Percentiles rank a stretch among this genome's conserved stretches.
Conservation (phyloP, 2,888 invertebrate species). For the Pterobdella sp. region DNA sequence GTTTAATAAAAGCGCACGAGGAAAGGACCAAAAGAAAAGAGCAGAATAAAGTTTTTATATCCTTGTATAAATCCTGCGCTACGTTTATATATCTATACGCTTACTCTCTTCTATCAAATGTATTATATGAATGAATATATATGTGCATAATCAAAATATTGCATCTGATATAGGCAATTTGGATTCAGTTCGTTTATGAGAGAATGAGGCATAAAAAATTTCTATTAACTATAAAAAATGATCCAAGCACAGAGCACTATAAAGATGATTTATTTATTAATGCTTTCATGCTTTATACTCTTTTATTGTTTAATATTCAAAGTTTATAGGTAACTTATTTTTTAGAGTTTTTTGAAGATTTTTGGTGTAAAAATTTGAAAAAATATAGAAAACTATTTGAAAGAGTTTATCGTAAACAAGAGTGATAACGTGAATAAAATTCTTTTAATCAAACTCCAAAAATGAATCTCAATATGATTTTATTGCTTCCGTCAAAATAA, state of each 20-base stretch:
- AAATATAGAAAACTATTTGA: neutral
- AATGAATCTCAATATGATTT: neutral
- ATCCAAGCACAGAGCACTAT: slow-evolving; percentile 14
- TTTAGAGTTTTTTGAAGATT: neutral
- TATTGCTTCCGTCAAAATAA: slow-evolving; percentile 1
- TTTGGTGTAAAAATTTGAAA: neutral
- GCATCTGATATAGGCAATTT: neutral
- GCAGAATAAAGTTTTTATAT: slow-evolving; percentile 8
- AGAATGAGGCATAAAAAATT: slow-evolving; percentile 9
- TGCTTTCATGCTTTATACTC: neutral
- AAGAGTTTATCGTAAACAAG: neutral
- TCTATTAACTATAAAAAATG: slow-evolving; percentile 15
- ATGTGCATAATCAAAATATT: neutral
- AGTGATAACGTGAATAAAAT: neutral
- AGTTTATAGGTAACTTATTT: neutral
- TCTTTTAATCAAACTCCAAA: too few species aligned
- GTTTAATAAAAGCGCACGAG: neutral
- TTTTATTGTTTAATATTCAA: slow-evolving; percentile 7
- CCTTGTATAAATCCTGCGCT: slow-evolving; percentile 2
- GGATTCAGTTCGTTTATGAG: slow-evolving; percentile 11
- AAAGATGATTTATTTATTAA: slow-evolving; percentile 9
- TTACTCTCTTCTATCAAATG: neutral
- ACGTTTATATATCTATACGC: neutral
- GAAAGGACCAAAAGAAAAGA: neutral
- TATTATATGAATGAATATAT: neutral